Base-by-base conservation (phyloP, 53 echinoderm and acorn worm genomes). In the Echinarachnius parma region DNA sequence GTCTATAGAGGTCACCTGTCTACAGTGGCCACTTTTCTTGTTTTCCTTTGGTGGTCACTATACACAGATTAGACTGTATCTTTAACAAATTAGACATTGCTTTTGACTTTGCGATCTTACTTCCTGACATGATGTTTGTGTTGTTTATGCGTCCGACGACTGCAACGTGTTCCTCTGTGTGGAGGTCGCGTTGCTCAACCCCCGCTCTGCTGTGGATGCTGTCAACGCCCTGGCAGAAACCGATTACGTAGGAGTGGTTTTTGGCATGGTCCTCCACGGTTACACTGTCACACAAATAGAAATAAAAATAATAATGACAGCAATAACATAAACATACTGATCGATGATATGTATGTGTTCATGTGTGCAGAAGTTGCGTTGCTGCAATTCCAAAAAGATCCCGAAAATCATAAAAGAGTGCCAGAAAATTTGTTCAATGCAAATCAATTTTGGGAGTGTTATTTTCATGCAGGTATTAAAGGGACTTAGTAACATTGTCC, bases 61-160 rank as follows among this genome's bases (percentile, higher is more conserved):
- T n/a, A n/a, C n/a, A n/a, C n/a, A n/a, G n/a, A n/a, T n/a, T n/a
- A n/a, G n/a, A n/a, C n/a, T n/a, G n/a, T n/a, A n/a, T n/a, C n/a
- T n/a, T n/a, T n/a, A n/a, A n/a, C n/a, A n/a, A n/a, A n/a, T n/a
- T n/a, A n/a, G n/a, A n/a, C n/a, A n/a, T n/a, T n/a, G n/a, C n/a
- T n/a, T n/a, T n/a, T n/a, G n/a, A n/a, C 34, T 28, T 21, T 32
- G 47, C 7, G 24, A 31, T 53, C 70, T 53, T 53, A 69, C 70
- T 69, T 69, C 70, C 70, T 14, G 54, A 52, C 53, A 53, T 34
- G 8, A 69, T 69, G 11, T 69, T 53, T n/a, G 70, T 69, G 4
- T 52, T 34, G 11, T 52, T 53, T 29, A 53, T 69, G 21, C 70
- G 30, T 16, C 70, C 70, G 2, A 69, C 37, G 4, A 21, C 36